A percentile compares a stretch with the other conserved stretches of the same genome.
These are phyloP conservation scores for Apamea anceps DNA, from an alignment of 2,888 invertebrate species.

Conservation along the genomic window DNA sequence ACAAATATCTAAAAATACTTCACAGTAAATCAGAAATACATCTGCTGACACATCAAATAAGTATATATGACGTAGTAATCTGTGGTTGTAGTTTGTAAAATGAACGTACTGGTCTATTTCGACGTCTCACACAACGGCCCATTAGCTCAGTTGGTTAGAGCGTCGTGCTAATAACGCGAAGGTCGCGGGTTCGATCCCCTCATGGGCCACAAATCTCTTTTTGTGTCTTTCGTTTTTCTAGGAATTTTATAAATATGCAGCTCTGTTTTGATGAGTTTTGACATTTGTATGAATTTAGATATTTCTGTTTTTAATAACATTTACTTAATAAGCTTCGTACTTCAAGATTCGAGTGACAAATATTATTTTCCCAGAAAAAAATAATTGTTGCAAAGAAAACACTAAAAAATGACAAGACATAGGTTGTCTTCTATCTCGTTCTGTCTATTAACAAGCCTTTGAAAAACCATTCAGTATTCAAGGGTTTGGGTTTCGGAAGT, in stretches of 20 bases:
- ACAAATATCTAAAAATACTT: neutral
- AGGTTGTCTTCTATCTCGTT: neutral
- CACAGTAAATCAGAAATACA: neutral
- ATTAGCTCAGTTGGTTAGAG: conserved; percentile 69
- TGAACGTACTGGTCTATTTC: conserved; percentile 29
- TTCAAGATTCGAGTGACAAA: neutral
- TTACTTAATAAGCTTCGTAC: neutral
- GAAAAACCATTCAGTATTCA: neutral
- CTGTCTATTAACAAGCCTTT: neutral
- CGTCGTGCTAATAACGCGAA: conserved; percentile 55
- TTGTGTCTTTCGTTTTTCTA: conserved; percentile 7
- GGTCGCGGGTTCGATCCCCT: conserved; percentile 66
- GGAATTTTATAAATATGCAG: neutral
- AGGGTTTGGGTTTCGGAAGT: neutral
- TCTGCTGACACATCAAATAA: neutral
- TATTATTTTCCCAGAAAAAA: no score
- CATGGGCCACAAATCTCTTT: conserved; percentile 59
- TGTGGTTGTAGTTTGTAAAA: neutral
- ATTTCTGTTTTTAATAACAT: neutral
- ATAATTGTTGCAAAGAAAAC: no score
- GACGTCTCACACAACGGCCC: neutral
- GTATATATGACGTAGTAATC: no score
- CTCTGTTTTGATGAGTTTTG: no score
- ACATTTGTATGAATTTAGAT: no score
- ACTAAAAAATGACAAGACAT: no score